Base-by-base conservation (phyloP, 2,888 invertebrate genomes). In the Andrena haemorrhoa region DNA sequence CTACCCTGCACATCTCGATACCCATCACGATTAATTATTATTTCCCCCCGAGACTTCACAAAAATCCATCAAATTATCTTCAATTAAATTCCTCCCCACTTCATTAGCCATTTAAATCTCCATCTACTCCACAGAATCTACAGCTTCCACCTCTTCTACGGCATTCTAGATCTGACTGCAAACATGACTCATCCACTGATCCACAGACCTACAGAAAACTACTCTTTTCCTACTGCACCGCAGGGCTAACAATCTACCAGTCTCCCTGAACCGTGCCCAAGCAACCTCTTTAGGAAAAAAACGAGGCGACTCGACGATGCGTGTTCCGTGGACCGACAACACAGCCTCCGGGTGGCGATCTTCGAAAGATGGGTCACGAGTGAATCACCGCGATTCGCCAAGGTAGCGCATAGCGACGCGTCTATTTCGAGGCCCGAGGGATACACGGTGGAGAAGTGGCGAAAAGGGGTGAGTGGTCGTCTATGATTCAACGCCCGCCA, bases 321-420 rank as follows among this genome's bases (percentile, higher is more conserved):
- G 29, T 4, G 12, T 2, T 6, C 26, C 7, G n/a, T n/a, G 7
- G 20, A 70, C 47, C 35, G 70, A 63, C 29, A 53, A 51, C 51
- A 53, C 63, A 16, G 33, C 16, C 70, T 74, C 73, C 23, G 41
- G 16, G 41, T 1, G 68, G 10, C 29, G 79, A 85, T 89, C 81
- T 58, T 61, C 76, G 80, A 87, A 91, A 91, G 91, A 86, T 91
- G 86, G 90, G 90, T 90, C 91, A 89, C 80, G 75, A 74, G 77
- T 91, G 91, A 91, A 88, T 91, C 91, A 91, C 83, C 83, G 84
- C 53, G 66, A 70, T 91, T 89, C 86, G 82, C 85, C 84, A 89
- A 90, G 89, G 88, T 89, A 86, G 89, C 82, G 86, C 90, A 89
- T 88, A 87, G 90, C 88, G 89, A 89, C 88, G 84, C 75, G 84